Evolutionary conservation across 2,797 vertebrate species (phyloP), one percentile per base, ranked within the genome.

Genomic region (Coregonus sp.): DNA sequence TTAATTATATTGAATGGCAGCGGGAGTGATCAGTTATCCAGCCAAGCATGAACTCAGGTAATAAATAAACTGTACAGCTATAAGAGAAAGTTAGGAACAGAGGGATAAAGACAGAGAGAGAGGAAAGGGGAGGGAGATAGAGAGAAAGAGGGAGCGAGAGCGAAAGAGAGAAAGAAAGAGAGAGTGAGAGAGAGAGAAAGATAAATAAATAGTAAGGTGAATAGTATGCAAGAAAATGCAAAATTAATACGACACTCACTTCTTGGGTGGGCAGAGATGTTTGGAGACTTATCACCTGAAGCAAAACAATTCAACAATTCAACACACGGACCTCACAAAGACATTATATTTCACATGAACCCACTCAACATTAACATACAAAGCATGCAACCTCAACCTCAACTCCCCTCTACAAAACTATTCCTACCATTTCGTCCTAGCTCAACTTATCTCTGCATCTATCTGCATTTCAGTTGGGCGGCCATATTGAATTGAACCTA

Each of bases 261-360:
- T 52, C 77, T 91, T 33, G 81, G 75, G 66, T 66, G 89, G 72
- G 88, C 86, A 82, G 83, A 73, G 63, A 20, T 75, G 70, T 87
- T 83, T 11, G 81, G 68, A 14, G 91, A 88, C 5, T 29, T 9
- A 87, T 92, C 89, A 86, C 94, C 94, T 95, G 83, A 59, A 85
- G 81, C 12, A 80, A 88, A 87, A 79, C 61, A 82, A 52, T 47
- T 47, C 40, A 70, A 79, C 18, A 35, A 75, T 86, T 63, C 18
- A 85, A 80, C 81, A 74, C 70, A 85, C 2, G 11, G 67, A 80
- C 15, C 56, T 15, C 16, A 79, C 74, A 85, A 72, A 73, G 77
- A 59, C 73, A 77, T 67, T 4, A 71, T 31, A 15, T 77, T 40
- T 78, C 68, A 73, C 35, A 74, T 72, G 29, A 68, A 6, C 25